Conservation (phyloP, 1,140 invertebrate genomes). For the Papilio helenus region DNA sequence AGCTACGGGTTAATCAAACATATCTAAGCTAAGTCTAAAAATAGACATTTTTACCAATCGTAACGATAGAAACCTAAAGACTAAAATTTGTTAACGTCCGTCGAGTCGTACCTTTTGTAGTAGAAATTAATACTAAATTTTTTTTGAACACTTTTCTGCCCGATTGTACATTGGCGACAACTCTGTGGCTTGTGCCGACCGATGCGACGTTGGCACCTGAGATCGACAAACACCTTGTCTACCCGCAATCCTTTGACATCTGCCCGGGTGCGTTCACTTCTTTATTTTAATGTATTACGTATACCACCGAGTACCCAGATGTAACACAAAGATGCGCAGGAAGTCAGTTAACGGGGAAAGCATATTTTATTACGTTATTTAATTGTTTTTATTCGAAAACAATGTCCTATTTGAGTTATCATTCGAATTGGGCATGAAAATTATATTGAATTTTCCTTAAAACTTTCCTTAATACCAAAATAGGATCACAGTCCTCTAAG, state of each 20-base stretch:
- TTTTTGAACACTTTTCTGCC: conserved; percentile 31
- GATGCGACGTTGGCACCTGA: conserved; percentile 63
- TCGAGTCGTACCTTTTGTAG: background rate
- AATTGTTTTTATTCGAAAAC: background rate
- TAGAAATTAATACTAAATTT: background rate
- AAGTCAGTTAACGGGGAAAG: conserved; percentile 35
- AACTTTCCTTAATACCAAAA: background rate
- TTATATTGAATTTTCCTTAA: too few species aligned
- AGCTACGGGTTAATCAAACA: background rate
- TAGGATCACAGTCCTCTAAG: background rate
- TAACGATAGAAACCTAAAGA: background rate
- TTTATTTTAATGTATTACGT: conserved; percentile 38
- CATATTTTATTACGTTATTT: background rate
- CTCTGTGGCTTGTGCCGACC: conserved; percentile 71
- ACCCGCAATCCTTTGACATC: conserved; percentile 71
- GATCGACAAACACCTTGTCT: conserved; percentile 68
- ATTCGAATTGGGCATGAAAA: background rate
- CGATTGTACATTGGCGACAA: conserved; percentile 54
- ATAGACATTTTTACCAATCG: background rate
- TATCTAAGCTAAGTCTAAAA: background rate
- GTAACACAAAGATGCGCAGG: conserved; percentile 33
- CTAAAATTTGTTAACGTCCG: background rate
- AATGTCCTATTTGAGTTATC: background rate
- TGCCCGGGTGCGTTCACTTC: conserved; percentile 51
- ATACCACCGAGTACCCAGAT: conserved; percentile 31